These are phyloP conservation scores for Melanotaenia nigrans DNA, from an alignment of 2,797 vertebrate species.

Conservation along the genomic window DNA sequence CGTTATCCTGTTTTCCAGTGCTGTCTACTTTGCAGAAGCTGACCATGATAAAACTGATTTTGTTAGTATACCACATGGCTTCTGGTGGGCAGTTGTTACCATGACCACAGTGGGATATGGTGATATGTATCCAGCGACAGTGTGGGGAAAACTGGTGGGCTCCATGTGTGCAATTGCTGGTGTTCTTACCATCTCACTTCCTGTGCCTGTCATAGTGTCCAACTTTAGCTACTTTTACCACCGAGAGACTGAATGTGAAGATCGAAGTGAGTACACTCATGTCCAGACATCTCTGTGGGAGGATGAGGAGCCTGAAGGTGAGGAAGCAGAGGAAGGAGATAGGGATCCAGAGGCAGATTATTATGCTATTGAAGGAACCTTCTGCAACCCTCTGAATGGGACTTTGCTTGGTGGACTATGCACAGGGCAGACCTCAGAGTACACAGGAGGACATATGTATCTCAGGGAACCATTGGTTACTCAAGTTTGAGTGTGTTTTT, in stretches of 20 bases:
- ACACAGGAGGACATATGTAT: constrained; percentile 54
- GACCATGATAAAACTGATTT: constrained; percentile 86
- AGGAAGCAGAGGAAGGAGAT: constrained; percentile 56
- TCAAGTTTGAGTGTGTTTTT: constrained; percentile 71
- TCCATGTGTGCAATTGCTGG: constrained; percentile 93
- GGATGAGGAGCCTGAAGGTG: constrained; percentile 57
- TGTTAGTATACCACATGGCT: constrained; percentile 91
- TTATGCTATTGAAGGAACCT: constrained; percentile 66
- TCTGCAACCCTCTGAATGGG: constrained; percentile 73
- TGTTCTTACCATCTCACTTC: constrained; percentile 91
- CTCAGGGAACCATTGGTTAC: constrained; percentile 77
- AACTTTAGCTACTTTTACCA: constrained; percentile 96
- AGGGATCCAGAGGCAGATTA: constrained; percentile 68
- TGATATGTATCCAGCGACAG: constrained; percentile 89
- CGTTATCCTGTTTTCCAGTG: constrained; percentile 91
- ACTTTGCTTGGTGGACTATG: constrained; percentile 75
- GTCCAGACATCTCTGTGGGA: constrained; percentile 74
- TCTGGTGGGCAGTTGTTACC: constrained; percentile 95
- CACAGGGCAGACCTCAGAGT: constrained; percentile 54
- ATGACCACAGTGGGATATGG: constrained; percentile 95
- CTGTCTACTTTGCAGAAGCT: constrained; percentile 91
- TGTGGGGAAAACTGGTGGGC: constrained; percentile 90
- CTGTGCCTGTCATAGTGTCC: constrained; percentile 92
- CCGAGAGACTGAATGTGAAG: constrained; percentile 86
- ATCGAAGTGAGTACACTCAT: constrained; percentile 81